Evolutionary conservation across 2,113 vertebrate species (phyloP).

Genomic region (Charadrius vociferus): DNA sequence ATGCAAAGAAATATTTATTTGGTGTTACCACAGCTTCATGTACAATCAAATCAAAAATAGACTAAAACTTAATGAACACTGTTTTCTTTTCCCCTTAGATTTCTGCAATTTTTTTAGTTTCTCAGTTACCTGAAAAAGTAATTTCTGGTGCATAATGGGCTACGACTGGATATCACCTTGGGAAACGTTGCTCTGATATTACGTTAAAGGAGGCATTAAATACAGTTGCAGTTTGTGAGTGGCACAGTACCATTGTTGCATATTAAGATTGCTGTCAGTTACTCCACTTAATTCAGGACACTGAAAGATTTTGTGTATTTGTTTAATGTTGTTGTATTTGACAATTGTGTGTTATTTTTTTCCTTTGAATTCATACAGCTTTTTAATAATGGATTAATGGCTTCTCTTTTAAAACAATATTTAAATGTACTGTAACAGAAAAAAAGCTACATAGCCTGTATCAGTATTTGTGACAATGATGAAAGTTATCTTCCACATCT

Average conservation of each 20-base stretch:
- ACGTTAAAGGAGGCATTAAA: neutral
- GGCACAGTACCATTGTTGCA: neutral
- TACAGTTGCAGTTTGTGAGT: neutral
- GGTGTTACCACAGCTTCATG: neutral
- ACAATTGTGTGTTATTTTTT: neutral
- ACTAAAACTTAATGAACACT: neutral
- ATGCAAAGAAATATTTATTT: neutral
- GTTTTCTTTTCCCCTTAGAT: neutral
- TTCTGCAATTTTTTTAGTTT: neutral
- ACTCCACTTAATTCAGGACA: neutral
- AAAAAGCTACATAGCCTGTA: neutral
- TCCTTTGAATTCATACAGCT: neutral
- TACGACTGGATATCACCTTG: neutral
- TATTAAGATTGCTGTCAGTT: neutral
- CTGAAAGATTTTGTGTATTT: neutral
- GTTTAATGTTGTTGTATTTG: neutral
- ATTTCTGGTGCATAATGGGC: neutral
- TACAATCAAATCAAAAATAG: neutral
- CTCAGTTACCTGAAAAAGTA: neutral
- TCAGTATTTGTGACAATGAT: neutral
- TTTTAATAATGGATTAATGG: neutral
- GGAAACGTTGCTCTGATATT: neutral
- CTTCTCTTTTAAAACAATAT: neutral
- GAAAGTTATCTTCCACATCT: neutral
- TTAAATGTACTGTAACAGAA: neutral